Percentiles rank a stretch among this genome's conserved stretches.
Conservation (phyloP, 2,888 invertebrate species). For the Caenorhabditis virilis region DNA sequence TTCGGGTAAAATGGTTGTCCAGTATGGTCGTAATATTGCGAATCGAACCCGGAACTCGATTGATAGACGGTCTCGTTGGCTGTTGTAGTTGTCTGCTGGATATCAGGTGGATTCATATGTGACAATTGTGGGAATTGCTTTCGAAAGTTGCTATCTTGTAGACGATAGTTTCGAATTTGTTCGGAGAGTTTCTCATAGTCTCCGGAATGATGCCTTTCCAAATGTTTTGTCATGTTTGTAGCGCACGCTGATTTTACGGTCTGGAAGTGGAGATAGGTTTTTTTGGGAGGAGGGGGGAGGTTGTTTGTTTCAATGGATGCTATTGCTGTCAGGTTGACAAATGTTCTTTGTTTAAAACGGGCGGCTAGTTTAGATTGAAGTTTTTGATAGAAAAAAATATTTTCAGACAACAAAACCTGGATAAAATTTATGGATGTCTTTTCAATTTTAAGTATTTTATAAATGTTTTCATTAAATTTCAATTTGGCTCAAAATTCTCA, state of each 20-base stretch:
- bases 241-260: conserved; percentile 56
- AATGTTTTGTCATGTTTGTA: conserved; percentile 60
- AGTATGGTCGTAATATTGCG: background rate
- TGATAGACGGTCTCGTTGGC: background rate
- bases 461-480: too few relatives aligned
- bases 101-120: conserved; percentile 1
- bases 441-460: background rate
- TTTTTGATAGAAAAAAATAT: too few relatives aligned
- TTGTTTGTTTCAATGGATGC: conserved; percentile 1
- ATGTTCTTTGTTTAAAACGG: background rate
- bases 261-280: too few relatives aligned
- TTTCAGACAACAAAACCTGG: background rate
- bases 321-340: too few relatives aligned
- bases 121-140: background rate
- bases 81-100: background rate
- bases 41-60: background rate
- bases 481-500: too few relatives aligned
- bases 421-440: background rate
- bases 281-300: background rate
- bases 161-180: conserved; percentile 24
- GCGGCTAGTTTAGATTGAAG: background rate
- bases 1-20: background rate
- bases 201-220: conserved; percentile 52
- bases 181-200: conserved; percentile 48
- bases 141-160: conserved; percentile 10